Conservation (phyloP, 2,797 vertebrate species). For the Antennarius maculatus region DNA sequence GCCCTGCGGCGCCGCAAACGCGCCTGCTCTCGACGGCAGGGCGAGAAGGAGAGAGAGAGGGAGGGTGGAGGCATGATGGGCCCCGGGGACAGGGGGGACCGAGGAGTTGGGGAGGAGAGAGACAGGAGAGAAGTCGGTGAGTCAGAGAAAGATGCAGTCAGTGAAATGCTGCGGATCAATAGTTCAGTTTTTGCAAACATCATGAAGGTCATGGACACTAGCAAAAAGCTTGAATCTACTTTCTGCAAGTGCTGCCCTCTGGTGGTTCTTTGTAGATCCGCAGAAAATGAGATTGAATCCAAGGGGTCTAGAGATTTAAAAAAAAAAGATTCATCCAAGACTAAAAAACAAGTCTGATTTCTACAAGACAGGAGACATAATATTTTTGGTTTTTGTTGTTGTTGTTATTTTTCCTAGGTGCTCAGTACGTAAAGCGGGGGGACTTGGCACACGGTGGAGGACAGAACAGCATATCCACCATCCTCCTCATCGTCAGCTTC, state of each 20-base stretch:
- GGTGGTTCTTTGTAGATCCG: slow-evolving; percentile 17
- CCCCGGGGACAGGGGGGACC: slow-evolving; percentile 56
- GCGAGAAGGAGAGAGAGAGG: slow-evolving; percentile 78
- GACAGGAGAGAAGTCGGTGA: slow-evolving; percentile 74
- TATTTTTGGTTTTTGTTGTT: no score
- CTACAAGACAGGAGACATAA: not conserved
- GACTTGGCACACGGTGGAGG: slow-evolving; percentile 69
- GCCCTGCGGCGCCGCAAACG: slow-evolving; percentile 87
- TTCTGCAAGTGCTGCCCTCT: slow-evolving; percentile 13
- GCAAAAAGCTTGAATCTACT: not conserved
- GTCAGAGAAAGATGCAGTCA: slow-evolving; percentile 1
- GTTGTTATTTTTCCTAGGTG: slow-evolving; percentile 53
- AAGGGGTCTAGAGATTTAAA: not conserved
- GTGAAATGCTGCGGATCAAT: not conserved
- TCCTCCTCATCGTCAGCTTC: slow-evolving; percentile 90
- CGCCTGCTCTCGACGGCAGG: slow-evolving; percentile 82
- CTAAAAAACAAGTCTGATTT: not conserved
- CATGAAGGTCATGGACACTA: not conserved
- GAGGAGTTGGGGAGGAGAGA: slow-evolving; percentile 60
- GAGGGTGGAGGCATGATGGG: slow-evolving; percentile 61
- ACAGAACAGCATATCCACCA: slow-evolving; percentile 81
- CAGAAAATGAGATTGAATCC: no score
- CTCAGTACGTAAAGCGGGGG: slow-evolving; percentile 72
- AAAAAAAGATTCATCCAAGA: not conserved
- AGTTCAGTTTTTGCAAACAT: not conserved